These are phyloP conservation scores for Coranthus polyacanthus DNA, from an alignment of 2,797 vertebrate genomes.

Conservation along the genomic window DNA sequence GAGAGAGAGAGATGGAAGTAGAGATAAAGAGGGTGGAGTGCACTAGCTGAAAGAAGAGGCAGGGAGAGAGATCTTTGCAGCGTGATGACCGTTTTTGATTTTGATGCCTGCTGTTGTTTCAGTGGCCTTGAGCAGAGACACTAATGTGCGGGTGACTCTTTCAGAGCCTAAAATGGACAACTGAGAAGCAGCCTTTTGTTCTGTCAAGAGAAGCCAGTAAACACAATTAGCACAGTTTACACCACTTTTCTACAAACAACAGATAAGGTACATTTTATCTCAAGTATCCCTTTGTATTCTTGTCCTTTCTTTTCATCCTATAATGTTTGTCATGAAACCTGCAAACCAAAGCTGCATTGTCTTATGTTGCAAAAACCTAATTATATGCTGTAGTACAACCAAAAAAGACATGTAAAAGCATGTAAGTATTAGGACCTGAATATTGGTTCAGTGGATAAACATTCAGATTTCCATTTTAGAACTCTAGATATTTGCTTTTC, in stretches of 20 bases:
- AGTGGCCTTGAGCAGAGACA: constrained; percentile 41
- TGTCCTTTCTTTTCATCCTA: too few species aligned
- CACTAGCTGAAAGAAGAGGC: constrained; percentile 20
- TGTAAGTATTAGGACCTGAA: too few species aligned
- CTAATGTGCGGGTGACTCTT: constrained; percentile 20
- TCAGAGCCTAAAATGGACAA: constrained; percentile 38
- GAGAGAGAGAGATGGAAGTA: constrained; percentile 35
- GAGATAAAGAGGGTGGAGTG: constrained; percentile 65
- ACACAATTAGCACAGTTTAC: constrained; percentile 49
- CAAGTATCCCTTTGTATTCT: constrained; percentile 8
- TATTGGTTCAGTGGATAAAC: too few species aligned
- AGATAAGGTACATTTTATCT: constrained; percentile 7
- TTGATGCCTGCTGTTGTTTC: constrained; percentile 47
- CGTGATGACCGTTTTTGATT: constrained; percentile 50
- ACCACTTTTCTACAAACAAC: constrained; percentile 17
- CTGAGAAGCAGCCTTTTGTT: constrained; percentile 39
- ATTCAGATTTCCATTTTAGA: too few species aligned
- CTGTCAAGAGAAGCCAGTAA: constrained; percentile 29
- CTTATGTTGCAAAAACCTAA: too few species aligned
- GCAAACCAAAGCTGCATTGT: too few species aligned
- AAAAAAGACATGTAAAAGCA: too few species aligned
- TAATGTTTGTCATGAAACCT: too few species aligned
- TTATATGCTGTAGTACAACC: too few species aligned
- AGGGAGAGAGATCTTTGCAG: constrained; percentile 33
- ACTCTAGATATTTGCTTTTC: too few species aligned